Evolutionary conservation across 1,140 invertebrate genomes (phyloP), one percentile per base, ranked within the genome.

Genomic region (Tribolium castaneum): DNA sequence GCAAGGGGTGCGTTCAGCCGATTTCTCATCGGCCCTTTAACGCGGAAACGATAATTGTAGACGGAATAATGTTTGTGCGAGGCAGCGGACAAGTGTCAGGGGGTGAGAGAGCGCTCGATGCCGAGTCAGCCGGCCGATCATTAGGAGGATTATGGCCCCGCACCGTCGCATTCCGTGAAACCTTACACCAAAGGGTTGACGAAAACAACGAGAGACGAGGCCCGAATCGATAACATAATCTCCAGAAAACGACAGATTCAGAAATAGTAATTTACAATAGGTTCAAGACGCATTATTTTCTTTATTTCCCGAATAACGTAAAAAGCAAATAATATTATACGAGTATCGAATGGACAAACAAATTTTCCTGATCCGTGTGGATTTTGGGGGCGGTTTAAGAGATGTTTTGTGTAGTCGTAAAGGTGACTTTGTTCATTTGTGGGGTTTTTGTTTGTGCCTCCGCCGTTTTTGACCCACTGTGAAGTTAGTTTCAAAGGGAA

Each of bases 41-140:
- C 80, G 82, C 80, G 80, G 83, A 80, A 85, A 84, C 83, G 82
- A 84, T 86, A 85, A 86, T 86, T 85, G 83, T 82, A 80, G 83
- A 84, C 83, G 84, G 83, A 84, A 84, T 81, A 83, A 77, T 79
- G 78, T 82, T 84, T 83, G 82, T 83, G 83, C 78, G 83, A 80
- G 80, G 80, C 79, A 75, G 76, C 50, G 66, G 81, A 83, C 82
- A 82, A 83, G 81, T 83, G 82, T 83, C 78, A 70, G 71, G 78
- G 78, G 79, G 77, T 79, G 72, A 79, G 78, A 80, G 73, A 77
- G 62, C 73, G 78, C 45, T 51, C 56, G 34, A 30, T 50, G 56
- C 72, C 71, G 50, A 76, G 81, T 78, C 70, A 77, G 75, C 75
- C 78, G 80, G 78, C 75, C 80, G 82, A 83, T 82, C 82, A 85